Evolutionary conservation across 1,140 invertebrate species (phyloP).

Genomic region (Colletes latitarsis): DNA sequence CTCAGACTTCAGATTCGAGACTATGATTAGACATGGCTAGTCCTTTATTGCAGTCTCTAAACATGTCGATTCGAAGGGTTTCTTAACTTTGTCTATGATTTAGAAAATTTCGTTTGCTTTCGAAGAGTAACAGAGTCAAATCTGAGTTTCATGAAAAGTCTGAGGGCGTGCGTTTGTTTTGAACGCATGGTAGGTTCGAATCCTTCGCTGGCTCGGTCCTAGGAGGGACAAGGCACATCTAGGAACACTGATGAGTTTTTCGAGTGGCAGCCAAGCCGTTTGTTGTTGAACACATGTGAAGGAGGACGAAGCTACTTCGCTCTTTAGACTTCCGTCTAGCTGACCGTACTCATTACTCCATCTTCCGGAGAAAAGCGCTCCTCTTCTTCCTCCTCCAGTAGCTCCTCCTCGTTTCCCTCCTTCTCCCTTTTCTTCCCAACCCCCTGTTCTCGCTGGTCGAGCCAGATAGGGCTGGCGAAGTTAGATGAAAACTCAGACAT

Average conservation of each 20-base stretch:
- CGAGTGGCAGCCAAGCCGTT: slow-evolving; percentile 67
- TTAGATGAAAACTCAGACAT: slow-evolving; percentile 41
- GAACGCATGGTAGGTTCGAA: not conserved
- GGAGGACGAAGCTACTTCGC: slow-evolving; percentile 64
- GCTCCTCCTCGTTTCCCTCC: not conserved
- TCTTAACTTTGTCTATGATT: no score
- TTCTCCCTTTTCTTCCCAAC: slow-evolving; percentile 33
- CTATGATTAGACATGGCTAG: no score
- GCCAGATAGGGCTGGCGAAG: slow-evolving; percentile 8
- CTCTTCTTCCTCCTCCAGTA: slow-evolving; percentile 35
- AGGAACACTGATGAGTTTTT: slow-evolving; percentile 73
- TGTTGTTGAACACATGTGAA: slow-evolving; percentile 67
- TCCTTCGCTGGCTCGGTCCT: slow-evolving; percentile 17
- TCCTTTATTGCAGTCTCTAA: no score
- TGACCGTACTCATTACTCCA: slow-evolving; percentile 65
- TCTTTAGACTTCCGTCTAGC: slow-evolving; percentile 68
- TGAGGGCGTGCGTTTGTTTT: not conserved
- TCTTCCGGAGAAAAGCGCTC: slow-evolving; percentile 59
- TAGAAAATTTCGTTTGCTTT: no score
- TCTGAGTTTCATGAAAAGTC: no score
- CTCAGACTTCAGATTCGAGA: no score
- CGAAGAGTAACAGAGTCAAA: no score
- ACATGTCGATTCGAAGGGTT: no score
- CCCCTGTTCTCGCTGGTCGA: slow-evolving; percentile 31
- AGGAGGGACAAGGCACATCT: slow-evolving; percentile 44